Conservation (phyloP, 2,113 vertebrate genomes). For the Megalops atlanticus region DNA sequence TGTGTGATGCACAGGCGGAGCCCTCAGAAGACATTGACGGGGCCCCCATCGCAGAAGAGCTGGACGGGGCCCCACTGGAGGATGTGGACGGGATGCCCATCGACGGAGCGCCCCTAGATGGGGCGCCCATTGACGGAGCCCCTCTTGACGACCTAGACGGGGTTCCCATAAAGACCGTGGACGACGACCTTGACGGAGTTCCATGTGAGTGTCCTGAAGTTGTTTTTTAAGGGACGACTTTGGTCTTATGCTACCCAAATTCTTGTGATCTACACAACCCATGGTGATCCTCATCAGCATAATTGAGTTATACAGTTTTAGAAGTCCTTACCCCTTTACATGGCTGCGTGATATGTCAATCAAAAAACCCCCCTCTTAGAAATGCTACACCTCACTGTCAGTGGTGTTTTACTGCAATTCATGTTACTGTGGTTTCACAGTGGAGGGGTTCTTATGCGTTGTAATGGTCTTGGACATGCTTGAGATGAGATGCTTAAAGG, state of each 20-base stretch:
- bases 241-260: neutral
- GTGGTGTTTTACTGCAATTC: no score
- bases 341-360: no score
- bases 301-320: no score
- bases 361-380: no score
- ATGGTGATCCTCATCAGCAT: no score
- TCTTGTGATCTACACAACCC: neutral
- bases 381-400: no score
- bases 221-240: neutral
- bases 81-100: constrained; percentile 94
- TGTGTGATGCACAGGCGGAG: constrained; percentile 44
- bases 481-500: no score
- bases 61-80: constrained; percentile 84
- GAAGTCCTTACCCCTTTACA: no score
- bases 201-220: constrained; percentile 76
- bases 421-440: no score
- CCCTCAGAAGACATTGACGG: constrained; percentile 83
- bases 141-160: constrained; percentile 91
- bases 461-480: no score
- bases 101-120: constrained; percentile 74
- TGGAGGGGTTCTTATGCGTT: no score
- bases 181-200: constrained; percentile 96
- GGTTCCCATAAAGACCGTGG: constrained; percentile 86
- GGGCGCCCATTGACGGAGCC: constrained; percentile 53
- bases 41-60: constrained; percentile 89